Percentiles rank a stretch among this genome's conserved stretches.
Evolutionary conservation across 2,797 vertebrate genomes (phyloP).

Genomic region (Phalanger gymnotis): DNA sequence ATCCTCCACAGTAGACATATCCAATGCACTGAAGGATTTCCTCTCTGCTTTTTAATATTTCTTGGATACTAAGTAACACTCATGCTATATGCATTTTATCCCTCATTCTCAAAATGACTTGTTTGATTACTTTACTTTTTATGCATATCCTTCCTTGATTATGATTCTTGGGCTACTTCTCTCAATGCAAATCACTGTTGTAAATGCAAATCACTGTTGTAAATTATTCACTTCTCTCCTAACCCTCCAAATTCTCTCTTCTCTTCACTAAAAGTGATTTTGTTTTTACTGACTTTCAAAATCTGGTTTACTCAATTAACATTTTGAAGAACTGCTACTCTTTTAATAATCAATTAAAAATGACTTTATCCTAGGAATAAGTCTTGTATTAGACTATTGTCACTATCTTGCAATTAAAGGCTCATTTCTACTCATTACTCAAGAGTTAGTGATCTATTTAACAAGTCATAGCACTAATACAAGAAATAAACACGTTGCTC

Average conservation of each 20-base stretch:
- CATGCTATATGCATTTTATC: background rate
- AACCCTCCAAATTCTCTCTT: background rate
- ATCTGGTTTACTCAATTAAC: background rate
- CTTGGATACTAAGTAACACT: background rate
- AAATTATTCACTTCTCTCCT: background rate
- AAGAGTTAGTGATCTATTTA: slow-evolving; percentile 50
- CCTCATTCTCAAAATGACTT: background rate
- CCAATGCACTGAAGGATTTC: background rate
- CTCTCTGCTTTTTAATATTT: background rate
- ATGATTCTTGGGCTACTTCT: background rate
- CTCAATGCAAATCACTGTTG: background rate
- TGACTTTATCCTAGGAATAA: background rate
- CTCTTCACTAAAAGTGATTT: background rate
- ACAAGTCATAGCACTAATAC: slow-evolving; percentile 51
- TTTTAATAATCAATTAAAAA: background rate
- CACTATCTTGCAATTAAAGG: slow-evolving; percentile 66
- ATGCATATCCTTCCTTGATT: background rate
- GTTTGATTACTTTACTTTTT: background rate
- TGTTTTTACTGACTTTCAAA: background rate
- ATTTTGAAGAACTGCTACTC: background rate
- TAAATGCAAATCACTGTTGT: background rate
- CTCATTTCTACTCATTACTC: slow-evolving; percentile 53
- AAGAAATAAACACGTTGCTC: background rate
- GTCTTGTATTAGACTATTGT: slow-evolving; percentile 66
- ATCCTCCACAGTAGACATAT: background rate